Percentiles rank a stretch among this genome's conserved stretches.
Conservation (phyloP, 1,140 invertebrate genomes). For the Aphelinus atriplicis region DNA sequence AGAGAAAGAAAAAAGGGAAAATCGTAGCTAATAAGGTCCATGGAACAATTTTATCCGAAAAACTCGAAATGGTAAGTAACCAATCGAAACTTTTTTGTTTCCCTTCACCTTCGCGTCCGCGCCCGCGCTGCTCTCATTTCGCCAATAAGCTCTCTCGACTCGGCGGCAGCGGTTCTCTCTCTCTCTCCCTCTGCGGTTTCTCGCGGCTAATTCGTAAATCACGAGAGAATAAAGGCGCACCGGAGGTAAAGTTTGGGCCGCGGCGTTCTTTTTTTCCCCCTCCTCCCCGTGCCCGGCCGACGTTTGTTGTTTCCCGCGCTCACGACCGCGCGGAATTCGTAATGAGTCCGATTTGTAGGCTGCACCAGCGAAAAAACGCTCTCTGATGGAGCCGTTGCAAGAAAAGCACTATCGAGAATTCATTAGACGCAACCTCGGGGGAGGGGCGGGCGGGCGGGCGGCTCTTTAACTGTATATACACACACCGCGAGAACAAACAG, state of each 20-base stretch:
- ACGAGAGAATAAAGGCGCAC: neutral
- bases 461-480: neutral
- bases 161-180: too few species aligned
- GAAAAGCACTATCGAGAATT: conserved; percentile 17
- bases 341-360: neutral
- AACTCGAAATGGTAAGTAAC: too few species aligned
- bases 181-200: neutral
- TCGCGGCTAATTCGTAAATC: conserved; percentile 1
- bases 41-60: too few species aligned
- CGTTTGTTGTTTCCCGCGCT: too few species aligned
- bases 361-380: neutral
- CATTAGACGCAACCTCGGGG: neutral
- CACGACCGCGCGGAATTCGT: neutral
- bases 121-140: too few species aligned
- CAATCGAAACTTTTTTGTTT: too few species aligned
- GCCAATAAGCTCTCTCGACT: too few species aligned
- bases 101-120: too few species aligned
- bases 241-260: neutral
- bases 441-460: too few species aligned
- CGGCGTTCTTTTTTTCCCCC: neutral
- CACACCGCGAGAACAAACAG: conserved; percentile 2
- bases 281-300: neutral
- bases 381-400: conserved; percentile 9
- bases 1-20: too few species aligned
- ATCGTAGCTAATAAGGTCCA: too few species aligned